Conservation (phyloP, 2,888 invertebrate genomes). For the Tipula helvola region DNA sequence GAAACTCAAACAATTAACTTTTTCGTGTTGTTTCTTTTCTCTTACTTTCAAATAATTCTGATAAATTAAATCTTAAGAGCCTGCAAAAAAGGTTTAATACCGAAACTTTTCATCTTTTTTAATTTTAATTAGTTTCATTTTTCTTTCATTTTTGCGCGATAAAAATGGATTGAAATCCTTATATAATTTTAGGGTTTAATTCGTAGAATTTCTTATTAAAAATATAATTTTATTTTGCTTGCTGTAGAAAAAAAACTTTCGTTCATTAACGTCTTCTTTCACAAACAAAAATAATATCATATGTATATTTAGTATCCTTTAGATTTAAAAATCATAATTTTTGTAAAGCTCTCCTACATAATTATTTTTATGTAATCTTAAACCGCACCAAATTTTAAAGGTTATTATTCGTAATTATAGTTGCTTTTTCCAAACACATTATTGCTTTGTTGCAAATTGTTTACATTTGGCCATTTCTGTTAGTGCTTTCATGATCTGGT, state of each 20-base stretch:
- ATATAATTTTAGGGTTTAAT: neutral
- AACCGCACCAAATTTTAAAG: neutral
- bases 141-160: neutral
- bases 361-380: neutral
- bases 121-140: neutral
- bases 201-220: neutral
- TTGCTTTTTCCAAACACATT: neutral
- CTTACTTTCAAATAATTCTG: neutral
- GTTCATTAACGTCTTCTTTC: neutral
- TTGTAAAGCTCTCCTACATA: neutral
- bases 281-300: neutral
- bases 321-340: neutral
- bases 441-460: too few relatives aligned
- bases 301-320: neutral
- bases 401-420: neutral
- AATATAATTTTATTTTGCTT: neutral
- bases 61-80: neutral
- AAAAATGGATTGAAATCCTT: neutral
- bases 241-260: neutral
- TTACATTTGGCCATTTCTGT: too few relatives aligned
- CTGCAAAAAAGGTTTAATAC: neutral
- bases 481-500: too few relatives aligned
- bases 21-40: neutral
- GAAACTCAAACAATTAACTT: neutral
- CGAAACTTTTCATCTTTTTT: neutral